These are phyloP conservation scores for Chaitophorus viminalis DNA, from an alignment of 2,888 invertebrate genomes.

Conservation along the genomic window DNA sequence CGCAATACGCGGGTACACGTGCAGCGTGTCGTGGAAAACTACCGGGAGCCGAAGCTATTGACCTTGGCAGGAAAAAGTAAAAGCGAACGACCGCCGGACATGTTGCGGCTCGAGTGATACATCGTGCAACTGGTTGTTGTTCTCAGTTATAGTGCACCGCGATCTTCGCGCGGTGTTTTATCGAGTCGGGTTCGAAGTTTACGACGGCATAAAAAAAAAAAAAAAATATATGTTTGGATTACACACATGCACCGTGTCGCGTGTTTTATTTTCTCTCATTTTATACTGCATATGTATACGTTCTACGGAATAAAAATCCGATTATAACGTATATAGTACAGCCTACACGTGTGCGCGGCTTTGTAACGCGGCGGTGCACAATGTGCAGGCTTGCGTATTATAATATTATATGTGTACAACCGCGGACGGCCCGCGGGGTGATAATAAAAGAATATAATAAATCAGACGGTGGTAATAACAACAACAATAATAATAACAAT, in stretches of 20 bases:
- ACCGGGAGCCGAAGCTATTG: not conserved
- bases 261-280: constrained; percentile 21
- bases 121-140: not conserved
- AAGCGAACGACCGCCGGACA: not conserved
- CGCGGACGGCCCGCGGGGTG: not conserved
- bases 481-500: not conserved
- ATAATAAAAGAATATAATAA: not conserved
- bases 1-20: too few species aligned
- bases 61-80: constrained; percentile 28
- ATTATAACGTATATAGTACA: constrained; percentile 22
- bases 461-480: not conserved
- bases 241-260: too few species aligned
- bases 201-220: constrained; percentile 22
- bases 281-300: too few species aligned
- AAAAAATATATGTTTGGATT: constrained; percentile 9
- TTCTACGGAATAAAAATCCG: constrained; percentile 43
- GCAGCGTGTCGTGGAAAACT: not conserved
- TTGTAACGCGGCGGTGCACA: not conserved
- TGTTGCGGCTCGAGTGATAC: not conserved
- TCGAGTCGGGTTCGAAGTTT: constrained; percentile 14
- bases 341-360: too few species aligned
- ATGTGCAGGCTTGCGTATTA: not conserved
- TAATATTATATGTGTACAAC: not conserved
- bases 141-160: too few species aligned
- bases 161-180: not conserved